These are phyloP conservation scores for Gymnorhina tibicen DNA, from an alignment of 2,113 vertebrate species.

Conservation along the genomic window DNA sequence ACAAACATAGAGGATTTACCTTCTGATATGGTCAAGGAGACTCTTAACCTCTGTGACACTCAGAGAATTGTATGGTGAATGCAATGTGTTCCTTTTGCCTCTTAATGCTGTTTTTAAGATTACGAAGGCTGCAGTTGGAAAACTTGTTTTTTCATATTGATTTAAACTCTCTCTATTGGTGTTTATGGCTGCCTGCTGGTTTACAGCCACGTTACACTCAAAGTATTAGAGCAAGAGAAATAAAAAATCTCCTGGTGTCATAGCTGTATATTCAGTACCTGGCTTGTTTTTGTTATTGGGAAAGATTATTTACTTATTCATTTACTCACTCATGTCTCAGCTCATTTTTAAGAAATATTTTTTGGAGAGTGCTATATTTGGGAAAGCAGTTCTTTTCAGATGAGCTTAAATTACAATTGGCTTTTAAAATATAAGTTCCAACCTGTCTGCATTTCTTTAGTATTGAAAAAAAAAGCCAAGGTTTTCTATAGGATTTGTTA, in stretches of 20 bases:
- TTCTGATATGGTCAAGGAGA: background rate
- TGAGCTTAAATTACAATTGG: background rate
- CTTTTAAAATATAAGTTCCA: background rate
- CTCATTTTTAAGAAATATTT: background rate
- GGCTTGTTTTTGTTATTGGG: background rate
- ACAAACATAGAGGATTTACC: background rate
- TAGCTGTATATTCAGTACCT: background rate
- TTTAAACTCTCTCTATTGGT: slow-evolving; percentile 39
- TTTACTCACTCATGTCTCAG: background rate
- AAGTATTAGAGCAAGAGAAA: background rate
- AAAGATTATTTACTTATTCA: background rate
- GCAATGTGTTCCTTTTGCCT: background rate
- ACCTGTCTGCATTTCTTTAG: background rate
- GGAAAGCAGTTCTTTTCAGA: background rate
- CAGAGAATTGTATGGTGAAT: slow-evolving; percentile 17
- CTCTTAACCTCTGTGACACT: slow-evolving; percentile 40
- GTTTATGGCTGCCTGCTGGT: slow-evolving; percentile 47
- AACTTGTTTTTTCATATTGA: slow-evolving; percentile 7
- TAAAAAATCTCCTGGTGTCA: background rate
- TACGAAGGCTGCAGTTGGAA: slow-evolving; percentile 14
- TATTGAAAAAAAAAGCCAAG: background rate
- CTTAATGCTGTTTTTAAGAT: slow-evolving; percentile 9
- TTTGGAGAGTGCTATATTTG: fast-evolving
- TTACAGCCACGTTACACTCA: background rate
- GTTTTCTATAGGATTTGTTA: background rate